Evolutionary conservation across 2,113 vertebrate genomes (phyloP), one percentile per base, ranked within the genome.

Genomic region (Meles meles): DNA sequence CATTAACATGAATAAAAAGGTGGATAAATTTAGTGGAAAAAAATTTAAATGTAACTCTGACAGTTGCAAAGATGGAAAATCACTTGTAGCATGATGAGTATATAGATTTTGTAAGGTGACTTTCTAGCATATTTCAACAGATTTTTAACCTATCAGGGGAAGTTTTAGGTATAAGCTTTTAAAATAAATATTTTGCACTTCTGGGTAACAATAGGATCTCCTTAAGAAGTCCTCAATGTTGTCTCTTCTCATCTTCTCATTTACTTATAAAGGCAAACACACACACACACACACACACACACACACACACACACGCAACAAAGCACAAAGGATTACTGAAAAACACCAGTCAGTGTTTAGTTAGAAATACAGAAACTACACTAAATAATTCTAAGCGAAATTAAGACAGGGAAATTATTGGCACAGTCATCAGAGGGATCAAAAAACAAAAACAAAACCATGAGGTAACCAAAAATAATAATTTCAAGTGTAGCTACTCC

Each of bases 51-150:
- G 17, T 61, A 86, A 80, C 23, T 80, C 9, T 88, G 79, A 94
- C 49, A 95, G 42, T 42, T 84, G n/a, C 6, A 27, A 92, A 97
- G 76, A 83, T 72, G n/a, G 29, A 86, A 96, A 97, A 61, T 71
- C 34, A 76, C 20, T 85, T 91, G 29, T 63, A 90, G 57, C 11
- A 39, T 87, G 25, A 95, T 55, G 8, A 69, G n/a, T 9, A 95
- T 21, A 84, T 17, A 88, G 52, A 90, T 39, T 69, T 93, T 80
- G 20, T 31, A 57, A n/a, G n/a, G 42, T 67, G 83, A 49, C 79
- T 90, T 83, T 74, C 1, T 65, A 80, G 47, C 0, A 59, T 55
- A 81, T 39, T 76, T 95, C 17, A 83, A 31, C 55, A 13, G 7
- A 15, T 29, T 80, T 89, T 91, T 4, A 29, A 79, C 72, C 55